Evolutionary conservation across 2,113 vertebrate genomes (phyloP), one percentile per base, ranked within the genome.

Genomic region (Penelope pileata): DNA sequence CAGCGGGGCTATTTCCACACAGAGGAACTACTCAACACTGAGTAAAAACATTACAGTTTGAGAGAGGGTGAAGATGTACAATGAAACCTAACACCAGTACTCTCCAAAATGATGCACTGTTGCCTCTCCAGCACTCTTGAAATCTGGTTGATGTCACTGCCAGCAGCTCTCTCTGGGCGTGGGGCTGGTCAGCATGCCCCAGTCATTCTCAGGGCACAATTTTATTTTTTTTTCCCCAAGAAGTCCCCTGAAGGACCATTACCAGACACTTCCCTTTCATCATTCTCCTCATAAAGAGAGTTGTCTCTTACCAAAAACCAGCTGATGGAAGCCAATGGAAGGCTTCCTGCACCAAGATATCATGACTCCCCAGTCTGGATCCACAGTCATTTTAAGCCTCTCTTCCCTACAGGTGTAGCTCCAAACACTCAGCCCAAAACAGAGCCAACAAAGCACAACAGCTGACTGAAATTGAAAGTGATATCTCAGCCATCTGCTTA

Each of bases 401-500:
- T 67, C 36, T 63, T 86, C 26, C 56, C 47, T 56, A 67, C 90
- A 93, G 95, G 96, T 94, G 68, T 80, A 58, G 36, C 76, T 48
- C 40, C n/a, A 85, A 90, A 8, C 45, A 17, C n/a, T 51, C 43
- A 24, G 8, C 43, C 80, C 83, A 78, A 92, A 90, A 91, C 90
- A 91, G 76, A 93, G 29, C 77, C 86, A 94, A 27, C 10, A 1
- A 64, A 93, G 32, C 69, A 48, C 60, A 89, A 58, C 94, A 94
- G 93, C 94, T 96, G 96, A 96, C 93, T 92, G 40, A 93, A 97
- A 93, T 56, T 34, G 90, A 68, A 94, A 96, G 77, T 82, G 83
- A 2, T 30, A 89, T 94, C 94, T 93, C 91, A 84, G 76, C 96
- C 95, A 96, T 96, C 96, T 96, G 94, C 92, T 95, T 94, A 87